Conservation (phyloP, 2,888 invertebrate genomes). For the Meandrusa payeni region DNA sequence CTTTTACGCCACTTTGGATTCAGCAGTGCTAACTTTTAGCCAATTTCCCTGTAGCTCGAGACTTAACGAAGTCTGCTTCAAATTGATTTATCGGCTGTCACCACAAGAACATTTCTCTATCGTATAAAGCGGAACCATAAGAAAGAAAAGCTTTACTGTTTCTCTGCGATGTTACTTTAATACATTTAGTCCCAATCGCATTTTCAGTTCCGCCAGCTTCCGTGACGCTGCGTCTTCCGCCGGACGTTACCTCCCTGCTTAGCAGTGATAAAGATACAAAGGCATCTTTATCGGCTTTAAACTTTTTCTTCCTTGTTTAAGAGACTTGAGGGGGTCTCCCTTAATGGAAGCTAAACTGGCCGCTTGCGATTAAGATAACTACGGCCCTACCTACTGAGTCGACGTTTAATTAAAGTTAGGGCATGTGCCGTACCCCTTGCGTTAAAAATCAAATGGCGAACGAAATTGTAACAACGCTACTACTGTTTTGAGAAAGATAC, state of each 20-base stretch:
- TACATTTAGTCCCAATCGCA: slow-evolving; percentile 8
- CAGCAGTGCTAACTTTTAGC: too few species aligned
- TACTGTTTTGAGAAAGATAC: too few species aligned
- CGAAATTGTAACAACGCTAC: too few species aligned
- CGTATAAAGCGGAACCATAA: neutral
- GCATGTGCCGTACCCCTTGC: slow-evolving; percentile 1
- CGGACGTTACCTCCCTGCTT: slow-evolving; percentile 35
- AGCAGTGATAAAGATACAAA: slow-evolving; percentile 50
- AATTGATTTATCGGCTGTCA: neutral
- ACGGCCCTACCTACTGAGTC: slow-evolving; percentile 37
- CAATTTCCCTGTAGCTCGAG: too few species aligned
- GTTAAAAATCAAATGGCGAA: neutral
- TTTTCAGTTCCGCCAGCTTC: slow-evolving; percentile 43
- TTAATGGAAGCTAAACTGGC: slow-evolving; percentile 69
- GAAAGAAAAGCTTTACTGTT: neutral
- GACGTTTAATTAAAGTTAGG: slow-evolving; percentile 52
- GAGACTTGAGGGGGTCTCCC: slow-evolving; percentile 49
- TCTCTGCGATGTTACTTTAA: neutral
- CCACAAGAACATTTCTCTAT: neutral
- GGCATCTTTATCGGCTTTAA: slow-evolving; percentile 70
- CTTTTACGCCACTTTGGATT: neutral
- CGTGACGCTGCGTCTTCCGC: slow-evolving; percentile 53
- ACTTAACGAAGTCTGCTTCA: too few species aligned
- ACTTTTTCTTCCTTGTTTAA: slow-evolving; percentile 65
- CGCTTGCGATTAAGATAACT: slow-evolving; percentile 66